phyloP scores from a whole-genome alignment of 2,797 vertebrate species.

The Peromyscus eremicus region DNA sequence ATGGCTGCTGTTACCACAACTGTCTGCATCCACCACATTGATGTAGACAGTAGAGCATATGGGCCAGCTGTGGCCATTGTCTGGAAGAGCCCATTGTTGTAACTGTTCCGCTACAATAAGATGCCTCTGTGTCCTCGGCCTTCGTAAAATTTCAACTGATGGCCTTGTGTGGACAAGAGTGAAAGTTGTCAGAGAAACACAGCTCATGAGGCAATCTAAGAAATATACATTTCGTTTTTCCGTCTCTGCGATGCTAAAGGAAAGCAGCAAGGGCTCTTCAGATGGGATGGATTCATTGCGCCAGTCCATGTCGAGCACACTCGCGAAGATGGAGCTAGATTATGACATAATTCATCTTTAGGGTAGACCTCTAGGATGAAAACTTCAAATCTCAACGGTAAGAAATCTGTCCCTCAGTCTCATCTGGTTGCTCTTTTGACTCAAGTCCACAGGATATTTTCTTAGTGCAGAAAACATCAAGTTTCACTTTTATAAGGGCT shows the following conservation, averaged over 20 bases:
- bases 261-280: not conserved
- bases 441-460: not conserved
- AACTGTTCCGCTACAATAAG: not conserved
- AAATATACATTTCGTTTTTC: conserved; percentile 13
- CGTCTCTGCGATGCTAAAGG: not conserved
- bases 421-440: not conserved
- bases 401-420: conserved; percentile 16
- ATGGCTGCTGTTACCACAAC: not conserved
- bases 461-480: conserved; percentile 36
- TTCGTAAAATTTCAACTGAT: not conserved
- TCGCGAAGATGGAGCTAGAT: not conserved
- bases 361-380: not conserved
- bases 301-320: not conserved
- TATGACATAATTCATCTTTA: not conserved
- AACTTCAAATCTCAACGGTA: conserved; percentile 22
- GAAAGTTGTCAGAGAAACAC: not conserved
- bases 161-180: not conserved
- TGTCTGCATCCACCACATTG: not conserved
- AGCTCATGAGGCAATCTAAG: not conserved
- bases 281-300: not conserved
- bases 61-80: not conserved
- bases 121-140: not conserved
- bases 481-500: not conserved
- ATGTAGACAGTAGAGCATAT: not conserved
- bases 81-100: not conserved